These are phyloP conservation scores for Ptychadena robeensis DNA, from an alignment of 2,797 vertebrate species.

Conservation along the genomic window DNA sequence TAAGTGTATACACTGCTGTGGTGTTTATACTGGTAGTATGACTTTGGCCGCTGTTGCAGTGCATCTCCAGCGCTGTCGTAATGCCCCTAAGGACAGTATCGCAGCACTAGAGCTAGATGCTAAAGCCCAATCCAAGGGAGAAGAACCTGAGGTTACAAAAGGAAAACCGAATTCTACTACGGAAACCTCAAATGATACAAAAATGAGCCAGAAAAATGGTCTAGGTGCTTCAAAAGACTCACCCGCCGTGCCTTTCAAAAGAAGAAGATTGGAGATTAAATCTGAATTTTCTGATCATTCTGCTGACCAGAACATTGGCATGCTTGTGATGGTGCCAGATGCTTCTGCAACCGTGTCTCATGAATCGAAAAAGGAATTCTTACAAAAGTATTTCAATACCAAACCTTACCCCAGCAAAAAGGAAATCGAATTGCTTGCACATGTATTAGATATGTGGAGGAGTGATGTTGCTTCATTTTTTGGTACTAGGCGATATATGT, in stretches of 20 bases:
- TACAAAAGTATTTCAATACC: conserved; percentile 88
- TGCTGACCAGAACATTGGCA: conserved; percentile 67
- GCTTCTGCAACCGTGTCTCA: conserved; percentile 71
- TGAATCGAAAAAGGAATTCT: conserved; percentile 86
- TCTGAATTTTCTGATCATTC: conserved; percentile 63
- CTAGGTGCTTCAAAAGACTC: conserved; percentile 66
- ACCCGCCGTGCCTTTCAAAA: conserved; percentile 74
- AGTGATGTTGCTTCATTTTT: conserved; percentile 86
- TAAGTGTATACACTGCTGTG: conserved; percentile 97
- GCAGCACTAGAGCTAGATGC: conserved; percentile 67
- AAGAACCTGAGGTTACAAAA: conserved; percentile 70
- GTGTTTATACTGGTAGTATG: conserved; percentile 95
- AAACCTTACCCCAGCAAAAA: conserved; percentile 87
- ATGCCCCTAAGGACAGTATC: conserved; percentile 83
- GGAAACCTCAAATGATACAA: conserved; percentile 65
- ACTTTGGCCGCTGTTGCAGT: conserved; percentile 91
- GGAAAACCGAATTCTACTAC: conserved; percentile 69
- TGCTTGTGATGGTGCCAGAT: conserved; percentile 83
- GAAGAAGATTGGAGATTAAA: conserved; percentile 76
- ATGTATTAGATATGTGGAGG: conserved; percentile 80
- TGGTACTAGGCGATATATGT: conserved; percentile 82
- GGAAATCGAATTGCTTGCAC: conserved; percentile 86
- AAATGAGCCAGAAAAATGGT: conserved; percentile 54
- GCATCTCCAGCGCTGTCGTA: conserved; percentile 89
- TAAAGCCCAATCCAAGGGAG: conserved; percentile 69